Evolutionary conservation across 1,140 invertebrate species (phyloP).

Genomic region (Papilio polytes): DNA sequence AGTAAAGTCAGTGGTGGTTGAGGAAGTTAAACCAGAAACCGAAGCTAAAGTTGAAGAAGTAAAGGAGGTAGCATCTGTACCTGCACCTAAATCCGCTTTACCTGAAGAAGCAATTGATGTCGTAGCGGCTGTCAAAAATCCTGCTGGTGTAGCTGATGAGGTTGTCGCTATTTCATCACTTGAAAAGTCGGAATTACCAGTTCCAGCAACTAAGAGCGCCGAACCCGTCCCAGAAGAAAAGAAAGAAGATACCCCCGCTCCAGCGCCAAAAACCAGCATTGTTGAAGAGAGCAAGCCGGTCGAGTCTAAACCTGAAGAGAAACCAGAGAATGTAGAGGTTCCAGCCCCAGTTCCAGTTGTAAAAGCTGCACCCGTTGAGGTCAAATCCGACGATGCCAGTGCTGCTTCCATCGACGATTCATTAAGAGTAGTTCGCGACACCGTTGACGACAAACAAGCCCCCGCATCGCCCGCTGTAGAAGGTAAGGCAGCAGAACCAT

Average conservation of each 20-base stretch:
- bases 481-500: constrained; percentile 48
- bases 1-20: constrained; percentile 49
- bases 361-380: constrained; percentile 37
- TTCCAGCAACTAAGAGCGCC: constrained; percentile 52
- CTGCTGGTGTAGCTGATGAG: constrained; percentile 67
- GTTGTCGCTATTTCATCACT: constrained; percentile 63
- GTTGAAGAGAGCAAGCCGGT: constrained; percentile 47
- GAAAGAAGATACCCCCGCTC: constrained; percentile 50
- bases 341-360: constrained; percentile 43
- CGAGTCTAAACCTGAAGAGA: constrained; percentile 49
- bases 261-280: constrained; percentile 46
- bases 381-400: constrained; percentile 48
- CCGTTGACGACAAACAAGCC: constrained; percentile 61
- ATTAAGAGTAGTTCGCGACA: constrained; percentile 69
- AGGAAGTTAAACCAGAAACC: constrained; percentile 56
- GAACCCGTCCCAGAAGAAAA: constrained; percentile 52
- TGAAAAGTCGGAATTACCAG: constrained; percentile 53
- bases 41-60: constrained; percentile 70
- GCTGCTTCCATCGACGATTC: constrained; percentile 52
- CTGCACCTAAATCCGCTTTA: constrained; percentile 54
- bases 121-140: constrained; percentile 62
- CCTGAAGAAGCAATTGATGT: constrained; percentile 66
- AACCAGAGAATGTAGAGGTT: constrained; percentile 45
- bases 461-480: constrained; percentile 47
- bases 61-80: constrained; percentile 51